Evolutionary conservation across 1,140 invertebrate species (phyloP).

Genomic region (Mercenaria mercenaria): DNA sequence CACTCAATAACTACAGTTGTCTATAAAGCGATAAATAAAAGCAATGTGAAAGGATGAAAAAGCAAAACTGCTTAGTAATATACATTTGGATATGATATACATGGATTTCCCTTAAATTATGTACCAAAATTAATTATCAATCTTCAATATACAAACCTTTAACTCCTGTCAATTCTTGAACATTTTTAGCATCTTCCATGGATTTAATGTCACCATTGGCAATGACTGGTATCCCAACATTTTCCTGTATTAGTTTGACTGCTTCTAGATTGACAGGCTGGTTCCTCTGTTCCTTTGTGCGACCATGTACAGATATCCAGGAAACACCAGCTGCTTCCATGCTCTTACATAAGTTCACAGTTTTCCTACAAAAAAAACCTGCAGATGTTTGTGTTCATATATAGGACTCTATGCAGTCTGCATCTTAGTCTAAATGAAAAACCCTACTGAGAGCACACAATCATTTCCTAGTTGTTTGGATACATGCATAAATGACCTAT

Average conservation of each 20-base stretch:
- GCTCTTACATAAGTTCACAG: slow-evolving; percentile 91
- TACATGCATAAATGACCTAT: too few relatives aligned
- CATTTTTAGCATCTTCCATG: slow-evolving; percentile 89
- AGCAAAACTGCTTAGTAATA: too few relatives aligned
- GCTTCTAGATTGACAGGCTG: slow-evolving; percentile 92
- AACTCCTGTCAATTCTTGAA: slow-evolving; percentile 91
- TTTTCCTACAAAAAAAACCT: slow-evolving; percentile 85
- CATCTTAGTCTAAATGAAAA: too few relatives aligned
- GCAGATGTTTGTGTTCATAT: not conserved
- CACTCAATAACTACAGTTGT: too few relatives aligned
- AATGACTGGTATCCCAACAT: slow-evolving; percentile 92
- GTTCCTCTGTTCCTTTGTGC: slow-evolving; percentile 93
- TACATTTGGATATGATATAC: too few relatives aligned
- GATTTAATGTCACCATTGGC: slow-evolving; percentile 96
- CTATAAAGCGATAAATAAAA: too few relatives aligned
- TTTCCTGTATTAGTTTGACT: slow-evolving; percentile 91
- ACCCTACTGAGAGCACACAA: too few relatives aligned
- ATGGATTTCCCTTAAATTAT: too few relatives aligned
- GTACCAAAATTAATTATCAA: too few relatives aligned
- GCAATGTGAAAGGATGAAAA: too few relatives aligned
- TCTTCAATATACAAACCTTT: slow-evolving; percentile 89
- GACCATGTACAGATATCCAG: slow-evolving; percentile 96
- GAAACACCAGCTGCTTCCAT: slow-evolving; percentile 94
- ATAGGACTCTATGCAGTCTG: too few relatives aligned
- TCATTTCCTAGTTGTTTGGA: too few relatives aligned